A percentile compares a stretch with the other conserved stretches of the same genome.
phyloP scores from a whole-genome alignment of 1,140 invertebrate genomes.

The Drosophila insularis region DNA sequence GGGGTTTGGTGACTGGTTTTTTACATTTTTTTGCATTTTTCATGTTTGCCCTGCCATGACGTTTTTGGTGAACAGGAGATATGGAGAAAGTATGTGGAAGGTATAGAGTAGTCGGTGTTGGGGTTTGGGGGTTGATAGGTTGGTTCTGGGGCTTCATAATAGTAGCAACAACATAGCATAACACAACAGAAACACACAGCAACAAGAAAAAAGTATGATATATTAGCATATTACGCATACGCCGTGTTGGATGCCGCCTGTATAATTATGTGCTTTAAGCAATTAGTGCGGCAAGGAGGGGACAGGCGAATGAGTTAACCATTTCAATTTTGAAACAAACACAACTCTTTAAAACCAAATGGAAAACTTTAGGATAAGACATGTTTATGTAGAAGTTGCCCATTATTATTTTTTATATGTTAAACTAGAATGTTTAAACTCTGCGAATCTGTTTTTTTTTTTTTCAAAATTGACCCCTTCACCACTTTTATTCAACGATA shows the following conservation, averaged over 20 bases:
- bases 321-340: background rate
- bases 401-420: too few relatives aligned
- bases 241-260: slow-evolving; percentile 55
- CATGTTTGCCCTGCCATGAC: slow-evolving; percentile 69
- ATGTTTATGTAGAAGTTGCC: too few relatives aligned
- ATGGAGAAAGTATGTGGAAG: background rate
- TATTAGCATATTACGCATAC: slow-evolving; percentile 73
- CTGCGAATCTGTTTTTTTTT: too few relatives aligned
- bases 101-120: too few relatives aligned
- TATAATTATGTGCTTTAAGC: slow-evolving; percentile 73
- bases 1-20: slow-evolving; percentile 50
- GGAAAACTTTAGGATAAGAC: background rate
- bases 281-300: slow-evolving; percentile 58
- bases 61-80: slow-evolving; percentile 8
- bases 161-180: background rate
- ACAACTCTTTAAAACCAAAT: background rate
- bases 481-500: too few relatives aligned
- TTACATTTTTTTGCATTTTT: slow-evolving; percentile 65
- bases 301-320: slow-evolving; percentile 36
- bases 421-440: too few relatives aligned
- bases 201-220: slow-evolving; percentile 66
- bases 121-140: background rate
- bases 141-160: background rate
- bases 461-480: too few relatives aligned
- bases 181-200: slow-evolving; percentile 24